Conservation (phyloP, 2,797 vertebrate species). For the Rhinophrynus dorsalis region DNA sequence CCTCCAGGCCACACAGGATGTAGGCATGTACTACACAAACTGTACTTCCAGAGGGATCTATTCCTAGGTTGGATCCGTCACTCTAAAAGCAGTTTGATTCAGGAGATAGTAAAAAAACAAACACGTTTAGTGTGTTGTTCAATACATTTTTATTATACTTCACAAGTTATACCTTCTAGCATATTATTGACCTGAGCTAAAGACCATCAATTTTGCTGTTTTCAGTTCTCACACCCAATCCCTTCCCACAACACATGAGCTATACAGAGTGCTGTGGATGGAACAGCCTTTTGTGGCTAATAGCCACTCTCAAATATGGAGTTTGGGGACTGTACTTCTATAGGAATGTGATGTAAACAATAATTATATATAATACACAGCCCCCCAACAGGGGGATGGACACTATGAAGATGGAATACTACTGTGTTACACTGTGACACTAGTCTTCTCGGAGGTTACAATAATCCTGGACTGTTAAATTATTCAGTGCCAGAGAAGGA, state of each 20-base stretch:
- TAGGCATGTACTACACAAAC: no score
- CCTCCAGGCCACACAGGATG: no score
- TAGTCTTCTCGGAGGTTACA: no score
- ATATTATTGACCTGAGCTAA: neutral
- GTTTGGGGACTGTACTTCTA: conserved; percentile 20
- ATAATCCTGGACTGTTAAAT: no score
- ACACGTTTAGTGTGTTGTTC: neutral
- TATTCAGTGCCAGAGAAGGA: no score
- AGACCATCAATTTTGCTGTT: conserved; percentile 2
- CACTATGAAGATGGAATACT: conserved; percentile 22
- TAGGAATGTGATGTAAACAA: neutral
- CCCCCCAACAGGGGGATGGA: conserved; percentile 7
- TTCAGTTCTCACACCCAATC: neutral
- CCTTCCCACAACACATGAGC: neutral
- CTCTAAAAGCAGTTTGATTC: conserved; percentile 1
- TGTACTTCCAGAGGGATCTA: no score
- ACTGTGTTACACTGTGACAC: no score
- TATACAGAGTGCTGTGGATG: neutral
- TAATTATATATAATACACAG: conserved; percentile 19
- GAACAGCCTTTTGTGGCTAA: neutral
- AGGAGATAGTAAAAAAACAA: neutral
- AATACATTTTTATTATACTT: neutral
- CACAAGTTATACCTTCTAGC: neutral
- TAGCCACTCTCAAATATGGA: neutral
- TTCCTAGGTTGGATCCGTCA: no score